Evolutionary conservation across 1,140 invertebrate species (phyloP), one percentile per base, ranked within the genome.

Genomic region (Medauroidea extradentata): DNA sequence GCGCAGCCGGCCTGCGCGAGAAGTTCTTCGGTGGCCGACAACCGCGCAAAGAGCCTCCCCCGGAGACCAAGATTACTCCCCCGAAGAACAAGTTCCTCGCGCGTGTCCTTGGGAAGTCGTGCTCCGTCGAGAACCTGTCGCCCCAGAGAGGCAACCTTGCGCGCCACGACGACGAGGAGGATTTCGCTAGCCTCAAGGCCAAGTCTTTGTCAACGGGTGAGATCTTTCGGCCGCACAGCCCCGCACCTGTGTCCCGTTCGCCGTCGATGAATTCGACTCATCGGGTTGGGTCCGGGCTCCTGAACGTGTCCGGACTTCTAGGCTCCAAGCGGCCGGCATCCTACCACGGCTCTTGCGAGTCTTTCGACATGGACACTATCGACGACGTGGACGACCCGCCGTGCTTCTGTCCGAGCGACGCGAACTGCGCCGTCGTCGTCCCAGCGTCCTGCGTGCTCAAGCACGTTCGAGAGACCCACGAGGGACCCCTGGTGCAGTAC

Each of bases 31-130:
- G 75, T 3, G 46, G 68, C 70, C 44, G 64, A 59, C 59, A 50
- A 2, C 61, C 59, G 29, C 57, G 65, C 1, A 63, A 50, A 13
- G 13, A 52, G 1, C 21, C 21, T 8, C 42, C 24, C 2, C 16
- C 42, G 3, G 21, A 13, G 14, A 8, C 19, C 11, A 54, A 8
- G 13, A 5, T 41, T 3, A 18, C 7, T 14, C 19, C 66, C 7
- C 69, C 71, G 42, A 65, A 71, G 27, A 76, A 75, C 58, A 77
- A 74, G 64, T 73, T 79, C 63, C 63, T 79, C 16, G 70, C 71
- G 38, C 71, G 73, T 60, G 59, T 79, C 18, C 67, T 75, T 13
- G 69, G 71, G 11, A 76, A 75, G 57, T 67, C 73, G 4, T 69
- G 69, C 14, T 73, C 75, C 8, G 70, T 70, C 49, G 75, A 79